Percentiles rank a stretch among this genome's conserved stretches.
Conservation (phyloP, 2,113 vertebrate species). For the Casuarius casuarius region DNA sequence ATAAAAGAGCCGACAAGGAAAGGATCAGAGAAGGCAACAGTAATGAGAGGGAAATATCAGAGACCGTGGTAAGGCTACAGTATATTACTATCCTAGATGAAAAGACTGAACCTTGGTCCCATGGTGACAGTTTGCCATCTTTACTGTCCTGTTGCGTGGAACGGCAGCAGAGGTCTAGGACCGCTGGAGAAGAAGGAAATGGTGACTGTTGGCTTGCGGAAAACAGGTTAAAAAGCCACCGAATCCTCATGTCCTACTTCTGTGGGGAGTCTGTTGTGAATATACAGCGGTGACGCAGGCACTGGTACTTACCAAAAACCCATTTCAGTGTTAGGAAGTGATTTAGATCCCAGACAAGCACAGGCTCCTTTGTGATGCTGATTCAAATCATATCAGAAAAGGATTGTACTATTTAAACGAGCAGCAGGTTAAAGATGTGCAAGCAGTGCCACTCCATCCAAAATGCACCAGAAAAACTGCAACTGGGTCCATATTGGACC, state of each 20-base stretch:
- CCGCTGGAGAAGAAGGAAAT: neutral
- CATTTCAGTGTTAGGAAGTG: neutral
- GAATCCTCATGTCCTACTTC: neutral
- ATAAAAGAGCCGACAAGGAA: neutral
- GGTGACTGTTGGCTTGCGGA: neutral
- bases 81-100: neutral
- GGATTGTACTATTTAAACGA: neutral
- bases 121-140: neutral
- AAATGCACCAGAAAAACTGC: neutral
- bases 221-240: neutral
- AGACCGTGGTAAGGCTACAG: neutral
- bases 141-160: neutral
- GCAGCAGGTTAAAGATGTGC: neutral
- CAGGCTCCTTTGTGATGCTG: neutral
- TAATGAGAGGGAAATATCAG: neutral
- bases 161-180: neutral
- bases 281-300: rapidly evolving
- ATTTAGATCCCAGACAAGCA: neutral
- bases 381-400: neutral
- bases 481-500: neutral
- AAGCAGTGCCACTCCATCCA: neutral
- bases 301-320: neutral
- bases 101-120: neutral
- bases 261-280: rapidly evolving
- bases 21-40: neutral